Base-by-base conservation (phyloP, 1,140 invertebrate species). In the Diorhabda carinulata region DNA sequence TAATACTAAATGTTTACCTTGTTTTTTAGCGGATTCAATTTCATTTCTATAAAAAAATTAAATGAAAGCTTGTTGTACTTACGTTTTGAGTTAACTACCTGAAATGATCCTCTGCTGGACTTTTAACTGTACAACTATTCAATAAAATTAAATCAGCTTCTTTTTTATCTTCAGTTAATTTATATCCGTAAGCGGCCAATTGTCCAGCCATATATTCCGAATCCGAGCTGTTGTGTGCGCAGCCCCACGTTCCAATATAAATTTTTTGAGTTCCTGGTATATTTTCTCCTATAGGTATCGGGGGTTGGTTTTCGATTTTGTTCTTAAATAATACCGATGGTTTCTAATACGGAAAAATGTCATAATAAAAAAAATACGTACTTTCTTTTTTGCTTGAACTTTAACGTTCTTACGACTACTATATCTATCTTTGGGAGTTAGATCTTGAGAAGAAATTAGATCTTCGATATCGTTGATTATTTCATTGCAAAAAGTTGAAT, bases 121-220 rank as follows among this genome's bases (percentile, higher is more conserved):
- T 98, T 82, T 99, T 99, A 0, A 98, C 97, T 4, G 97, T 99
- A 79, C 97, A 99, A 69, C 95, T 98, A 82, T 99, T 99, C 0
- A 99, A 84, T 7, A 99, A 81, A 96, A 97, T 98, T 3, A 99
- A 81, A 83, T 98, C 92, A 2, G 97, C 97, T 59, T 87, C 82
- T 43, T 86, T 81, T 82, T 95, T 93, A 64, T 94, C 87, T 66
- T 95, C 88, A 76, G 91, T 94, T 10, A 98, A 84, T 69, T 85
- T 87, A 80, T 97, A 98, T 0, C 96, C 97, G 80, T 92, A 94
- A 0, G 90, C 85, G 25, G 92, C 89, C 59, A 99, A 81, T 71
- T 97, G 89, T 1, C 97, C 97, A 52, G 95, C 94, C 97, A 99
- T 99, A 78, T 99, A 99, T 85, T 97, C 96, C 7, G 93, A 92